Percentiles rank a stretch among this genome's conserved stretches.
Evolutionary conservation across 1,140 invertebrate species (phyloP).

Genomic region (Pararge aegeria): DNA sequence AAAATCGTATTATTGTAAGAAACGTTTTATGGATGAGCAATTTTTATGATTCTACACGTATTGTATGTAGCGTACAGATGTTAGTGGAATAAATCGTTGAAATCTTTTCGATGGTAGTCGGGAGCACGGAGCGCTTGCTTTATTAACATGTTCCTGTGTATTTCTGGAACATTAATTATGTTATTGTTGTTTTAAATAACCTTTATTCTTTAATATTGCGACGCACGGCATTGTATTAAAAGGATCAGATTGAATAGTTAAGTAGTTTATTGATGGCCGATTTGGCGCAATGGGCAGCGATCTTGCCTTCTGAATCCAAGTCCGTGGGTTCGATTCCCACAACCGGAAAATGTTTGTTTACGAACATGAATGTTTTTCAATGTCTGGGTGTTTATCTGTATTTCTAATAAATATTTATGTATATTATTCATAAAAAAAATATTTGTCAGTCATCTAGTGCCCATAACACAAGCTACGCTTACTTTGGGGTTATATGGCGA

Average conservation of each 20-base stretch:
- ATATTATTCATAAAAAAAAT: too few relatives aligned
- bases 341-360: too few relatives aligned
- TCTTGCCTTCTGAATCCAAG: too few relatives aligned
- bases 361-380: too few relatives aligned
- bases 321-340: too few relatives aligned
- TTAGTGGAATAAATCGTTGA: slow-evolving; percentile 59
- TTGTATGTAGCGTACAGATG: slow-evolving; percentile 57
- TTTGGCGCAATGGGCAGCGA: too few relatives aligned
- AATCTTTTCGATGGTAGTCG: slow-evolving; percentile 51
- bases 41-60: slow-evolving; percentile 70
- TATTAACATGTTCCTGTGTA: slow-evolving; percentile 20
- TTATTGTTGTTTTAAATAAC: slow-evolving; percentile 32
- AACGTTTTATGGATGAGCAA: slow-evolving; percentile 71
- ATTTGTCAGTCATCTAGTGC: too few relatives aligned
- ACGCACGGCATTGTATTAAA: neutral
- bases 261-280: too few relatives aligned
- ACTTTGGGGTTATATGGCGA: too few relatives aligned
- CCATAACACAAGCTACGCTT: too few relatives aligned
- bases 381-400: too few relatives aligned
- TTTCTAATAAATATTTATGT: too few relatives aligned
- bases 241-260: neutral
- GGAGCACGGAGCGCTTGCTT: slow-evolving; percentile 35
- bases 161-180: slow-evolving; percentile 34
- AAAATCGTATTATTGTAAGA: slow-evolving; percentile 69
- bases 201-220: neutral